Evolutionary conservation across 2,113 vertebrate species (phyloP).

Genomic region (Gavia stellata): DNA sequence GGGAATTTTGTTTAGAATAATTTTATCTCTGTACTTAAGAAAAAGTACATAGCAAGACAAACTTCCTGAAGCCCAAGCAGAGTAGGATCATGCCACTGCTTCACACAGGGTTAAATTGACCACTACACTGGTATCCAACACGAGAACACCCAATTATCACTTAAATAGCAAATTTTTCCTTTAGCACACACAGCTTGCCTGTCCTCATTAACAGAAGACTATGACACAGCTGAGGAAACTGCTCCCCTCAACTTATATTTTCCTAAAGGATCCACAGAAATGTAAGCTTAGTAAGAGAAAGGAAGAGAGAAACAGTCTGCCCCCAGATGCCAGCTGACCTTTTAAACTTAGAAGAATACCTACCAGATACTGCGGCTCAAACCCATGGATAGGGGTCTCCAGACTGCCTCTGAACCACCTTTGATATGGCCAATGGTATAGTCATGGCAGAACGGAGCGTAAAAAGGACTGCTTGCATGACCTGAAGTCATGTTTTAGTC

Average conservation of each 20-base stretch:
- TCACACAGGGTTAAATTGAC: not conserved
- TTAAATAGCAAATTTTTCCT: not conserved
- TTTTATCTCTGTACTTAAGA: not conserved
- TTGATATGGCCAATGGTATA: not conserved
- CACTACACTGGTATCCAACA: not conserved
- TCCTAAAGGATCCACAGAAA: not conserved
- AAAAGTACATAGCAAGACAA: not conserved
- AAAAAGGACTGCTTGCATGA: not conserved
- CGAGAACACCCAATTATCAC: not conserved
- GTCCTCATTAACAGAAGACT: not conserved
- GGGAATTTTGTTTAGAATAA: not conserved
- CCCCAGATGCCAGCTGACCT: not conserved
- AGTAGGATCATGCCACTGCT: not conserved
- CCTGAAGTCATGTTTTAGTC: not conserved
- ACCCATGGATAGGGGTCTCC: not conserved
- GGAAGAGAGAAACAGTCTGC: not conserved
- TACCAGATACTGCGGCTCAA: not conserved
- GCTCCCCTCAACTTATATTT: not conserved
- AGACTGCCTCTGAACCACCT: not conserved
- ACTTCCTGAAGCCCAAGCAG: not conserved
- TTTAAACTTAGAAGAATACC: not conserved
- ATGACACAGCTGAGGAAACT: not conserved
- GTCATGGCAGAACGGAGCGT: fast-evolving
- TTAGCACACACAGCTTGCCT: not conserved
- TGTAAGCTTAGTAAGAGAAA: not conserved